Base-by-base conservation (phyloP, 92 coral and sea anemone genomes). In the Actinernus sp. region DNA sequence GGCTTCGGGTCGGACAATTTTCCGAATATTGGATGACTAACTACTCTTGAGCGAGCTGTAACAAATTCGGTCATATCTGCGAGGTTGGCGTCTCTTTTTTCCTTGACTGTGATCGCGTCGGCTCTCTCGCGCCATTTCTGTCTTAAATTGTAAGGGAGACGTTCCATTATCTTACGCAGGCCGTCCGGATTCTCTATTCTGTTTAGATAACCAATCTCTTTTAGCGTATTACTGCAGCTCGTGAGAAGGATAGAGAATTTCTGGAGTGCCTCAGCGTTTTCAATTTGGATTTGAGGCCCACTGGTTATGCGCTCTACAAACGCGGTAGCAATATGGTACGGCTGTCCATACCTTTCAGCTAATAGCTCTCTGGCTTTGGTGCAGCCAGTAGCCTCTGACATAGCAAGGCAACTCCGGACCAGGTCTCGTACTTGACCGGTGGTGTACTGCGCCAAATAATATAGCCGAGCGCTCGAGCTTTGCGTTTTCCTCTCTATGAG, bases 1-100 rank as follows among this genome's bases (percentile, higher is more conserved):
- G 25, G 30, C 25, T 10, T 51, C 11, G 23, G 2, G n/a, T n/a
- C n/a, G n/a, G n/a, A n/a, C 1, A 58, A 10, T 30, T 55, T 65
- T 27, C 83, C 83, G 32, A 76, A 65, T 1, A 76, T 65, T 23
- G 76, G 76, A 37, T 76, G 76, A 52, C 43, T 76, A 31, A 53
- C 55, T 21, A 47, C 83, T 76, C 75, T 24, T 0, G 77, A 32
- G 11, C 28, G 24, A 1, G 55, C 67, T 20, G 14, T 48, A 3
- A 65, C 76, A 36, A 65, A 76, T 18, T 76, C 67, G 12, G 67
- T 40, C 3, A 65, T 8, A 34, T 76, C 76, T 3, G 38, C 27
- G 6, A 55, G 49, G 36, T 53, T 74, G 6, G 33, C 21, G 7
- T 74, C 82, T 26, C 72, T 49, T 20, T 26, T n/a, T 38, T 54